Evolutionary conservation across 2,888 invertebrate genomes (phyloP), one percentile per base, ranked within the genome.

Genomic region (Amphimallon solstitiale): DNA sequence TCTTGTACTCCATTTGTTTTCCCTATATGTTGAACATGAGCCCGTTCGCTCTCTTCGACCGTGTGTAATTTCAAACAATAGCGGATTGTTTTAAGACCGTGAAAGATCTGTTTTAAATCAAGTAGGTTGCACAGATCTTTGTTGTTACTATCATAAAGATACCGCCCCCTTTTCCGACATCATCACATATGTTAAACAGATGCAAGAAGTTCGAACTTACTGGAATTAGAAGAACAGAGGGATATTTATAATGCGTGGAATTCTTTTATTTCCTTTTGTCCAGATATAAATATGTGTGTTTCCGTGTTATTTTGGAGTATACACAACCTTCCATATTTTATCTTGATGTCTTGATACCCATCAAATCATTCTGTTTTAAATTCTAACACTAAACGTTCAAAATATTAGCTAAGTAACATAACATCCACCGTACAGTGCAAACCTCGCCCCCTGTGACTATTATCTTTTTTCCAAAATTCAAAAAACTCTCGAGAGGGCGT

Each of bases 51-150:
- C n/a, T n/a, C n/a, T n/a, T n/a, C n/a, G n/a, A n/a, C n/a, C n/a
- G n/a, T n/a, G 23, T 37, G 59, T 67, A 67, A 67, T 65, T 67
- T 67, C 62, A 67, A 73, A 73, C 73, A 74, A 74, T 71, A 72
- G 68, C 66, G 65, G 70, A 72, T 73, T 73, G 73, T 74, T 60
- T 72, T 70, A 69, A 61, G 54, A 67, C 66, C 67, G 65, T 46
- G 66, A 70, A 68, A 60, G 64, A 68, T 71, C 73, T 74, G 73
- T 71, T 71, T 72, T 70, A 72, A 73, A 73, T 74, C 73, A 72
- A 66, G 64, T 51, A 69, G 66, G 68, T 66, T 54, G 69, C 65
- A 70, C 69, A 72, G 71, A 71, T 67, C 65, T 52, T 66, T 65
- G 73, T 72, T 73, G 73, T 70, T 70, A 70, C 69, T 62, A 51